Evolutionary conservation across 2,888 invertebrate species (phyloP).

Genomic region (Camptogramma bilineatum): DNA sequence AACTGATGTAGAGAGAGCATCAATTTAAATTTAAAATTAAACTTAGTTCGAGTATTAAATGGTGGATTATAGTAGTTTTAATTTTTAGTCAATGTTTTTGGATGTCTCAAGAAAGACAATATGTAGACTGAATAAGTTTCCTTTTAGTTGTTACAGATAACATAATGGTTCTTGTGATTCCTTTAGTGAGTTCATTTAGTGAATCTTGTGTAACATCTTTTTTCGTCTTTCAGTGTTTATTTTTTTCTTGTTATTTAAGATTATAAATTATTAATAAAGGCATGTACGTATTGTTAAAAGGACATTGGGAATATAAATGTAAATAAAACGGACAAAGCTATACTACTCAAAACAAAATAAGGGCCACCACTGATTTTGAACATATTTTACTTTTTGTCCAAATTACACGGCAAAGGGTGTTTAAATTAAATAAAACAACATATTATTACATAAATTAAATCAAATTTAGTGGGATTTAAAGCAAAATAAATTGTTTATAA

Average conservation of each 20-base stretch:
- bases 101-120: slow-evolving; percentile 80
- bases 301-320: slow-evolving; percentile 62
- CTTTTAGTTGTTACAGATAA: slow-evolving; percentile 63
- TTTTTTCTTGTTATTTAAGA: slow-evolving; percentile 67
- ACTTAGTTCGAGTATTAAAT: slow-evolving; percentile 75
- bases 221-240: slow-evolving; percentile 59
- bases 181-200: slow-evolving; percentile 64
- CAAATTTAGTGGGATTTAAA: too few relatives aligned
- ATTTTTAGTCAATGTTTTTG: slow-evolving; percentile 73
- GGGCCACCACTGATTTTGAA: too few relatives aligned
- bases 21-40: slow-evolving; percentile 63
- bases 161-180: slow-evolving; percentile 59
- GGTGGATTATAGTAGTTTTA: slow-evolving; percentile 46
- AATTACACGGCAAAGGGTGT: too few relatives aligned
- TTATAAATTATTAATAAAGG: slow-evolving; percentile 73
- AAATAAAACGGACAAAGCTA: slow-evolving; percentile 56
- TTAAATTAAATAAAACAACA: too few relatives aligned
- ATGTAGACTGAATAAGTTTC: slow-evolving; percentile 82
- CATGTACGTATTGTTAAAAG: slow-evolving; percentile 68
- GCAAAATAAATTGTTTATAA: too few relatives aligned
- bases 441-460: too few relatives aligned
- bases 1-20: slow-evolving; percentile 67
- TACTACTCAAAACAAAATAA: too few relatives aligned
- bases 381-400: too few relatives aligned
- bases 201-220: slow-evolving; percentile 54